Evolutionary conservation across 2,113 vertebrate genomes (phyloP).

Genomic region (Corythornis madagascariensis): DNA sequence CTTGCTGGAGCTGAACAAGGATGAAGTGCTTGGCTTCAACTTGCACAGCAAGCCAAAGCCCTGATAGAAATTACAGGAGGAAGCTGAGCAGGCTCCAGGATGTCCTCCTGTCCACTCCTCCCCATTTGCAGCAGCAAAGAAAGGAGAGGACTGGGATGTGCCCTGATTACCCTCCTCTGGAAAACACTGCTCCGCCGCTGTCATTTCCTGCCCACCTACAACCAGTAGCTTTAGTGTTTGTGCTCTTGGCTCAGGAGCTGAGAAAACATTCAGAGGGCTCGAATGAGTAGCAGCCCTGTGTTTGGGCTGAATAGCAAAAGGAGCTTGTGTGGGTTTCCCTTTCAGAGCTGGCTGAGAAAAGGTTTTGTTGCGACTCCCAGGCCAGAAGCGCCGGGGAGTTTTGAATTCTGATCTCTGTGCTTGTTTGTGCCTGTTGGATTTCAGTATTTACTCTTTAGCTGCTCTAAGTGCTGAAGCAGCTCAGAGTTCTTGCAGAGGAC

Average conservation of each 20-base stretch:
- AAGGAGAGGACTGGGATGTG: not conserved
- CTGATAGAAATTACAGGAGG: not conserved
- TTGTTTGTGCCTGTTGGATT: not conserved
- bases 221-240: not conserved
- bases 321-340: conserved; percentile 57
- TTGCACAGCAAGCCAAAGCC: not conserved
- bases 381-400: not conserved
- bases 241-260: conserved; percentile 45
- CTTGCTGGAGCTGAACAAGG: not conserved
- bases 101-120: not conserved
- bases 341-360: conserved; percentile 33
- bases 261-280: not conserved
- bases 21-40: not conserved
- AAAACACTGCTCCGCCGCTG: not conserved
- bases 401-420: conserved; percentile 21
- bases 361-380: conserved; percentile 33
- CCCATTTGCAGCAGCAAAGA: not conserved
- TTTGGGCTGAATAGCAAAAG: conserved; percentile 58
- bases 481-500: not conserved
- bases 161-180: not conserved
- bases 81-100: not conserved
- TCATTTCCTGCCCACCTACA: conserved; percentile 33
- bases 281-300: conserved; percentile 54
- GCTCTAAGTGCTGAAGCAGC: not conserved
- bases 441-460: not conserved